phyloP scores from a whole-genome alignment of 2,113 vertebrate species.

The Cheilinus undulatus region DNA sequence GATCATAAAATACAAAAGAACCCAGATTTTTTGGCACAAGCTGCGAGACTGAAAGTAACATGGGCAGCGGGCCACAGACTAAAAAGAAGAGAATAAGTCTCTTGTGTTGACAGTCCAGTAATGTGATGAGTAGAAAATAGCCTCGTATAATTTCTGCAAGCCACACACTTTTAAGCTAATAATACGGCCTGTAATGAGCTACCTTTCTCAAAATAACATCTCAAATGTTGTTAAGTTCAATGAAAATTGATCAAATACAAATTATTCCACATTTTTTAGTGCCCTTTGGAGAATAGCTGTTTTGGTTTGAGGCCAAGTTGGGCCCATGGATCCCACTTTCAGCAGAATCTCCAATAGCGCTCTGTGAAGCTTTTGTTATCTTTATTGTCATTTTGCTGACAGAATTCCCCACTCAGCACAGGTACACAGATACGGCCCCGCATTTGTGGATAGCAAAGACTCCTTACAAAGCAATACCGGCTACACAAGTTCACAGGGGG shows the following conservation, averaged over 20 bases:
- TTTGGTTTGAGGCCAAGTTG: slow-evolving; percentile 30
- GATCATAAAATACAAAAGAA: not conserved
- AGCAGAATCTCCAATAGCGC: slow-evolving; percentile 35
- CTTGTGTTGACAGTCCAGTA: slow-evolving; percentile 48
- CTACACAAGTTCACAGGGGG: slow-evolving; percentile 32
- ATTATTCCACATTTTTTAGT: slow-evolving; percentile 12
- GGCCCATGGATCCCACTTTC: slow-evolving; percentile 31
- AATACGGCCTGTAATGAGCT: slow-evolving; percentile 45
- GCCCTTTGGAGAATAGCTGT: not conserved
- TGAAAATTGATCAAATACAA: slow-evolving; percentile 52
- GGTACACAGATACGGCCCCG: slow-evolving; percentile 42
- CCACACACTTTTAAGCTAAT: slow-evolving; percentile 48
- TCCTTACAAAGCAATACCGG: slow-evolving; percentile 70
- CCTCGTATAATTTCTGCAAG: slow-evolving; percentile 36
- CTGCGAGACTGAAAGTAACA: not conserved
- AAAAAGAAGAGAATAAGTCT: slow-evolving; percentile 32
- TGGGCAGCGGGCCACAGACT: slow-evolving; percentile 22
- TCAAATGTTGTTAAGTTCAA: slow-evolving; percentile 48
- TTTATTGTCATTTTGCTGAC: slow-evolving; percentile 72
- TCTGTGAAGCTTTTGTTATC: slow-evolving; percentile 59
- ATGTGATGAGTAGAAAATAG: slow-evolving; percentile 48
- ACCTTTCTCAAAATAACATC: slow-evolving; percentile 46
- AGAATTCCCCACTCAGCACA: slow-evolving; percentile 67
- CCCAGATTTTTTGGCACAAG: not conserved
- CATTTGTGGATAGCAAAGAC: slow-evolving; percentile 47